Percentiles rank a stretch among this genome's conserved stretches.
phyloP scores from a whole-genome alignment of 2,113 vertebrate species.

The Perca schrenkii region DNA sequence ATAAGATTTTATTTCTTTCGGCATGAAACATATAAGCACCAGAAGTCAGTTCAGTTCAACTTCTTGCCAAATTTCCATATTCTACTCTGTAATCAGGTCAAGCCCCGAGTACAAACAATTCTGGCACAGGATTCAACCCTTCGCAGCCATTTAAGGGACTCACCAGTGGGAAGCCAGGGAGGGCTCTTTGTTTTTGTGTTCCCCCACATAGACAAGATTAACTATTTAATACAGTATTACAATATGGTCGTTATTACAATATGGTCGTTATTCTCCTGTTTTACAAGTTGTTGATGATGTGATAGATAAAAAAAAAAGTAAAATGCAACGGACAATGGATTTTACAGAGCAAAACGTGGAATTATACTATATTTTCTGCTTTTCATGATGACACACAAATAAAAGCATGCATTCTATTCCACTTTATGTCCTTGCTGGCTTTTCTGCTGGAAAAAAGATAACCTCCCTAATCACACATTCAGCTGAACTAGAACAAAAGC shows the following conservation, averaged over 20 bases:
- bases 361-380: neutral
- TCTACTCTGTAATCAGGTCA: neutral
- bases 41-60: neutral
- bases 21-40: neutral
- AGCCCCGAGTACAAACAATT: neutral
- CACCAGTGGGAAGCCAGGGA: neutral
- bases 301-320: neutral
- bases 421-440: neutral
- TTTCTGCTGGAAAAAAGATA: neutral
- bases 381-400: neutral
- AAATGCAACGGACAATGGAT: neutral
- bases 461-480: conserved; percentile 25
- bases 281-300: neutral
- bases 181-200: neutral
- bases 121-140: neutral
- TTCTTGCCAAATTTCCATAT: neutral
- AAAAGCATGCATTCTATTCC: neutral
- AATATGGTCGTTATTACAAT: neutral
- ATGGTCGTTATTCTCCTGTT: neutral
- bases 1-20: neutral
- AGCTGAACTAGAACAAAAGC: conserved; percentile 29
- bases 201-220: neutral
- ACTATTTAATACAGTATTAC: neutral
- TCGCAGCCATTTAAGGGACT: too few relatives aligned
- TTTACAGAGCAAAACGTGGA: neutral